phyloP scores from a whole-genome alignment of 1,140 invertebrate genomes.

The Drosophila kepulauana region DNA sequence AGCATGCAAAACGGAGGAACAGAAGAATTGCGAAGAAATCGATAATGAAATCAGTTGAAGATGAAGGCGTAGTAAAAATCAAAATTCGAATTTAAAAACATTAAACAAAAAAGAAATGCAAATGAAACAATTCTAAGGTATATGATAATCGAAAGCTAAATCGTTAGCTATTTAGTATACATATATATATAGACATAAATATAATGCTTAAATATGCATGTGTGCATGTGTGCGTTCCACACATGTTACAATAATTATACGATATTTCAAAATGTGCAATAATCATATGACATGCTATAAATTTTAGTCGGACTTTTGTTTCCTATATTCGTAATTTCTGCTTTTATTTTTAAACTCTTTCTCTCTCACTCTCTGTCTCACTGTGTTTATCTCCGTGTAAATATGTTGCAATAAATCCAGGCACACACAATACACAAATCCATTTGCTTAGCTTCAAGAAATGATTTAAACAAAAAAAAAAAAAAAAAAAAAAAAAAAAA shows the following conservation, averaged over 20 bases:
- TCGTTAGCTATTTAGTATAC: slow-evolving; percentile 54
- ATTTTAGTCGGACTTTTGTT: slow-evolving; percentile 77
- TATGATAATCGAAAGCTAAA: slow-evolving; percentile 52
- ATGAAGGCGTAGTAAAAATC: slow-evolving; percentile 77
- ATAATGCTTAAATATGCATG: slow-evolving; percentile 23
- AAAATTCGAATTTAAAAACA: slow-evolving; percentile 81
- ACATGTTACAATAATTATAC: slow-evolving; percentile 37
- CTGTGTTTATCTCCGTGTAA: slow-evolving; percentile 40
- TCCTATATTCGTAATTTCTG: slow-evolving; percentile 70
- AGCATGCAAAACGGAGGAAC: background rate
- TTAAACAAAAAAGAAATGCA: slow-evolving; percentile 1
- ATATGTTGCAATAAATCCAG: slow-evolving; percentile 50
- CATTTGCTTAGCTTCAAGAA: slow-evolving; percentile 64
- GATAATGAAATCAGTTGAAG: slow-evolving; percentile 35
- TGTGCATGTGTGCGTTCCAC: slow-evolving; percentile 24
- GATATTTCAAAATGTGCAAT: slow-evolving; percentile 74
- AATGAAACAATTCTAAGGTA: slow-evolving; percentile 57
- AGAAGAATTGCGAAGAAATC: slow-evolving; percentile 9
- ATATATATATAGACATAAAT: slow-evolving; percentile 49
- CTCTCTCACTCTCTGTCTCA: slow-evolving; percentile 7
- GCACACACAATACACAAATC: slow-evolving; percentile 42
- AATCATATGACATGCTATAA: slow-evolving; percentile 77
- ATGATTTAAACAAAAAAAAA: slow-evolving; percentile 47
- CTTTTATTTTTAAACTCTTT: slow-evolving; percentile 57
- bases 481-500: slow-evolving; percentile 19